phyloP scores from a whole-genome alignment of 2,888 invertebrate genomes.

The Stratiomys singularior region DNA sequence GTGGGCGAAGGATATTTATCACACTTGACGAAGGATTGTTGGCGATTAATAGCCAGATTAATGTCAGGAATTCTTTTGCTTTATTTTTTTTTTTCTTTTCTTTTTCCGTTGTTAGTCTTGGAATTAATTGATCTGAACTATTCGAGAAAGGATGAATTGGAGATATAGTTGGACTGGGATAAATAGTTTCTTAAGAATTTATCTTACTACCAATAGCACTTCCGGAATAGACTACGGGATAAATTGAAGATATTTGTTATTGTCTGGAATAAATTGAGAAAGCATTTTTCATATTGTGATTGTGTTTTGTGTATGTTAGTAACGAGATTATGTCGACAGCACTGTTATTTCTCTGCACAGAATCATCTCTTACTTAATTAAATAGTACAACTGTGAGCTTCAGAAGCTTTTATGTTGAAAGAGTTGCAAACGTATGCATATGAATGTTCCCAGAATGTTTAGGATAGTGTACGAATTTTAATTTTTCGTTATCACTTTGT shows the following conservation, averaged over 20 bases:
- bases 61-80: constrained; percentile 24
- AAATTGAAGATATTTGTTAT: neutral
- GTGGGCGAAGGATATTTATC: constrained; percentile 21
- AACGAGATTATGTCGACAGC: too few species aligned
- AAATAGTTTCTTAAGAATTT: neutral
- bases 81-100: neutral
- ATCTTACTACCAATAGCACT: neutral
- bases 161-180: neutral
- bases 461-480: too few species aligned
- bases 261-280: neutral
- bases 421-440: too few species aligned
- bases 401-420: too few species aligned
- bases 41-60: constrained; percentile 35
- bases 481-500: too few species aligned
- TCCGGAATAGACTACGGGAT: neutral
- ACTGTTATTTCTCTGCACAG: too few species aligned
- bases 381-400: too few species aligned
- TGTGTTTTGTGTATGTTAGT: neutral
- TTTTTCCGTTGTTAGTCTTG: neutral
- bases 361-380: too few species aligned
- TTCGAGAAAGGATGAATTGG: neutral
- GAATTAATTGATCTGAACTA: constrained; percentile 11
- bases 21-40: constrained; percentile 5
- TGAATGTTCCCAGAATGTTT: too few species aligned
- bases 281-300: neutral